A percentile compares a stretch with the other conserved stretches of the same genome.
Evolutionary conservation across 2,113 vertebrate genomes (phyloP).

Genomic region (Malurus alboscapulatus): DNA sequence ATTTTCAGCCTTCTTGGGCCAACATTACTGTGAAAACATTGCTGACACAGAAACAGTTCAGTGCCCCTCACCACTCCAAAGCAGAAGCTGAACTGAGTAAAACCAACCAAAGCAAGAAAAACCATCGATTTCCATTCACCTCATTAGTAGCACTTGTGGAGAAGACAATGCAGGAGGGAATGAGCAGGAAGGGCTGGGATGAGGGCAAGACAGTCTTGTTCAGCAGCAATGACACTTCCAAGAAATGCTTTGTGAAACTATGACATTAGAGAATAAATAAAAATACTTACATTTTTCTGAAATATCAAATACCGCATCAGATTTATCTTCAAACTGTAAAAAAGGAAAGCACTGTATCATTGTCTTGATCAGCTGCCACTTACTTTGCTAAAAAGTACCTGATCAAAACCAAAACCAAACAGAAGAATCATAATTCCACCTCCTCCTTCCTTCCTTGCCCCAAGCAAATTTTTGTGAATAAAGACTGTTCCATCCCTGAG

Average conservation of each 20-base stretch:
- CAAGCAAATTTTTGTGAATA: neutral
- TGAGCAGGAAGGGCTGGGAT: neutral
- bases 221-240: slow-evolving; percentile 3
- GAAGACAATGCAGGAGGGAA: neutral
- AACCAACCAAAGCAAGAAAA: neutral
- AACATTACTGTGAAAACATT: neutral
- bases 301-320: slow-evolving; percentile 78
- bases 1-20: neutral
- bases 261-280: slow-evolving; percentile 37
- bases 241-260: neutral
- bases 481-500: neutral
- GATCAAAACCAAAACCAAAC: neutral
- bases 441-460: neutral
- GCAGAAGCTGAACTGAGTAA: neutral
- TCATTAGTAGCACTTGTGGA: neutral
- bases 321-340: slow-evolving; percentile 80
- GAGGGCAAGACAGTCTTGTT: neutral
- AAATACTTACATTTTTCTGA: slow-evolving; percentile 79
- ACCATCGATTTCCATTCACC: neutral
- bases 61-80: neutral
- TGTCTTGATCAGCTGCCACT: slow-evolving; percentile 29
- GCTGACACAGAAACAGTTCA: neutral
- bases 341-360: slow-evolving; percentile 59
- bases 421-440: neutral
- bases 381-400: neutral